Percentiles rank a stretch among this genome's conserved stretches.
Evolutionary conservation across 2,113 vertebrate species (phyloP).

Genomic region (Felis catus): DNA sequence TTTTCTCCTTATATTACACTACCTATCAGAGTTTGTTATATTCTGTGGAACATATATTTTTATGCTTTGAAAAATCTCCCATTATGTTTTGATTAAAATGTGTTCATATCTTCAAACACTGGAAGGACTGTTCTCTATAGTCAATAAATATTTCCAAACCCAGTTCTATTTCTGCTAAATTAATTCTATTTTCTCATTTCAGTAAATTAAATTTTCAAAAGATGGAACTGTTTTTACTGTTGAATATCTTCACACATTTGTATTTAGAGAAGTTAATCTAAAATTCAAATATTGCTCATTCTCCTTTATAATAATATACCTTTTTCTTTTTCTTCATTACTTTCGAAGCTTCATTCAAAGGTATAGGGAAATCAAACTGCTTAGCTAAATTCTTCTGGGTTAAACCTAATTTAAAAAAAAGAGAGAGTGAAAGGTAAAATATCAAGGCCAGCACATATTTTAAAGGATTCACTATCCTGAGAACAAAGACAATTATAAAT

Average conservation of each 20-base stretch:
- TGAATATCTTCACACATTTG: not conserved
- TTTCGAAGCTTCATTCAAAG: constrained; percentile 72
- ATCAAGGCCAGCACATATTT: not conserved
- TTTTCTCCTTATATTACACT: not conserved
- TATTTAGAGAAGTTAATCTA: not conserved
- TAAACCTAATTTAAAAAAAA: constrained; percentile 70
- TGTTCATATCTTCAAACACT: constrained; percentile 22
- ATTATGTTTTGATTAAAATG: constrained; percentile 46
- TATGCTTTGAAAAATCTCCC: constrained; percentile 29
- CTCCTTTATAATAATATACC: constrained; percentile 75
- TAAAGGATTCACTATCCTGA: not conserved
- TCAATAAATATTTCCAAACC: constrained; percentile 51
- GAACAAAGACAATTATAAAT: not conserved
- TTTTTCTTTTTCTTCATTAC: constrained; percentile 81
- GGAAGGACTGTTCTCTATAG: not conserved
- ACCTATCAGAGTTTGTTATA: not conserved
- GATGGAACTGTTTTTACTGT: constrained; percentile 16
- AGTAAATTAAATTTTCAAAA: constrained; percentile 59
- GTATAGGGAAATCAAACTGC: constrained; percentile 81
- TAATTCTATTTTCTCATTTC: constrained; percentile 52
- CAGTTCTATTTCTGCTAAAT: constrained; percentile 34
- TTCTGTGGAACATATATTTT: not conserved
- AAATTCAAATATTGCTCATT: constrained; percentile 10
- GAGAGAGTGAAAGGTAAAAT: constrained; percentile 23
- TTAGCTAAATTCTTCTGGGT: constrained; percentile 61